Evolutionary conservation across 2,113 vertebrate genomes (phyloP), one percentile per base, ranked within the genome.

Genomic region (Lepisosteus osseus): DNA sequence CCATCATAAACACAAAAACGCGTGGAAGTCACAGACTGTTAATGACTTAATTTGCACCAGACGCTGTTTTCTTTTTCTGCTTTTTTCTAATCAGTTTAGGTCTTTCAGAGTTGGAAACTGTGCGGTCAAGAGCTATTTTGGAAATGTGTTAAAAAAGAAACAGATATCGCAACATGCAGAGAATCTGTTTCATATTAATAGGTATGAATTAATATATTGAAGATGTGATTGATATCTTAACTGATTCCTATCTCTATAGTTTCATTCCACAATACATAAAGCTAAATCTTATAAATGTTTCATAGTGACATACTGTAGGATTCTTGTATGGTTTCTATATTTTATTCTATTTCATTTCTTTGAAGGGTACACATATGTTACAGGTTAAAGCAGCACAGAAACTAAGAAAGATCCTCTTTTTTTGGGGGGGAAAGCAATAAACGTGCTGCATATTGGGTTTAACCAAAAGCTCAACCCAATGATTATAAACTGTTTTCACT

Each of bases 1-100:
- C 82, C 82, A 83, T 83, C 81, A 82, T 83, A 75, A 68, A 84
- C 74, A 79, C 71, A 57, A 70, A 77, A 83, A 78, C 78, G 78
- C 77, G 72, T 79, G 75, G 74, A 67, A 73, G 75, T 73, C 74
- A 77, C 12, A 80, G 75, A 62, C 73, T 68, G 74, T 68, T 54
- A 56, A 74, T 76, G 82, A 75, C 74, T 81, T 82, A 77, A 88
- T 88, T 90, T 84, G 81, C 85, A 82, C 85, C 77, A 78, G 74
- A 72, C 71, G 72, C 29, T 76, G 77, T 80, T 82, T 78, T 84
- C 88, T 81, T 76, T 80, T 64, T 73, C 77, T 80, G 74, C 63
- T 77, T 81, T 80, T 29, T 29, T 79, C 40, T 67, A 68, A 77
- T 83, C 68, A 66, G 74, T 75, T 79, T 71, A 59, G 59, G 41